phyloP scores from a whole-genome alignment of 2,888 invertebrate genomes.

The Apantesis nais region DNA sequence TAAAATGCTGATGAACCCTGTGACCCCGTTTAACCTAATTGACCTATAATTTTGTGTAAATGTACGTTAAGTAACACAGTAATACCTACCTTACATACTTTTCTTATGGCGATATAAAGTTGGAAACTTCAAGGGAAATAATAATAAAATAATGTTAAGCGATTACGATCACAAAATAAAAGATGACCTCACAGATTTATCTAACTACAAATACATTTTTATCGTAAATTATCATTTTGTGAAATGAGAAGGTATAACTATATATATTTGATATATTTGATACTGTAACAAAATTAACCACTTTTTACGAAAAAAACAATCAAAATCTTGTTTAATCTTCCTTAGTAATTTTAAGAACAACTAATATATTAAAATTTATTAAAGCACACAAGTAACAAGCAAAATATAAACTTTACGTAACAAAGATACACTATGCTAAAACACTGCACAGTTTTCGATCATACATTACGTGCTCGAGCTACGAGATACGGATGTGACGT shows the following conservation, averaged over 20 bases:
- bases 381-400: no score
- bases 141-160: neutral
- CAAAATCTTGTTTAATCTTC: no score
- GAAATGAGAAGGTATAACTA: neutral
- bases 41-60: constrained; percentile 21
- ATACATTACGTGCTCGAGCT: no score
- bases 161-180: neutral
- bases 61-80: neutral
- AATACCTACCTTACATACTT: neutral
- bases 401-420: no score
- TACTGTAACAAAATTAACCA: no score
- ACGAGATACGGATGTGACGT: no score
- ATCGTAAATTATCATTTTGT: neutral
- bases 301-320: no score
- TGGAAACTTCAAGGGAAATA: neutral
- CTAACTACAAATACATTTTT: neutral
- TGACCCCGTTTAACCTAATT: constrained; percentile 36
- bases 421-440: no score
- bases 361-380: no score
- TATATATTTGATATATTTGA: no score
- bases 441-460: no score
- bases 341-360: no score
- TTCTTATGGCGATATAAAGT: neutral
- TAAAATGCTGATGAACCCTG: constrained; percentile 28
- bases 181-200: neutral